Conservation (phyloP, 2,797 vertebrate species). For the Toxotes lorentzi region DNA sequence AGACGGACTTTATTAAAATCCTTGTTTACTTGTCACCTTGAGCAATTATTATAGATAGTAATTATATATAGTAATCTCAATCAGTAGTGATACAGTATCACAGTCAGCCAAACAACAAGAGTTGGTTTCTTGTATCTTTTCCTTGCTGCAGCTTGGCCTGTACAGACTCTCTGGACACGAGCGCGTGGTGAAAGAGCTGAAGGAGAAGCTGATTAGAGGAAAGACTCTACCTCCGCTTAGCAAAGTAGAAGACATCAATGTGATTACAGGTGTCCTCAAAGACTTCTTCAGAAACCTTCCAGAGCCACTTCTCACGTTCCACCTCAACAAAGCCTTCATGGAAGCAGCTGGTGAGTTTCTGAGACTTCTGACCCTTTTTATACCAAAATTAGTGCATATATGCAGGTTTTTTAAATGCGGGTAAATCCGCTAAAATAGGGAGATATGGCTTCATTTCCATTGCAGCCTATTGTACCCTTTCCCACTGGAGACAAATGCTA, state of each 20-base stretch:
- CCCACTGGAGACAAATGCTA: no score
- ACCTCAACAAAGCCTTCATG: slow-evolving; percentile 92
- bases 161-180: slow-evolving; percentile 93
- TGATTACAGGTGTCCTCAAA: slow-evolving; percentile 92
- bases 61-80: slow-evolving; percentile 31
- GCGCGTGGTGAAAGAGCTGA: slow-evolving; percentile 91
- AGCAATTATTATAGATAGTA: slow-evolving; percentile 11
- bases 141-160: slow-evolving; percentile 86
- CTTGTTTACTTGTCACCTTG: slow-evolving; percentile 23
- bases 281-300: slow-evolving; percentile 93
- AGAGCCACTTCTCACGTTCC: slow-evolving; percentile 93
- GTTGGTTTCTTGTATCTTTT: slow-evolving; percentile 21
- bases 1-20: slow-evolving; percentile 40
- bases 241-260: slow-evolving; percentile 93
- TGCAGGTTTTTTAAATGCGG: no score
- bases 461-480: no score
- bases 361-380: not conserved
- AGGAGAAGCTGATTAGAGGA: slow-evolving; percentile 90
- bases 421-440: no score
- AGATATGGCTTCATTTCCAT: no score
- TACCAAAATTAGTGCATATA: no score
- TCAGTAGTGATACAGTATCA: slow-evolving; percentile 23
- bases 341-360: slow-evolving; percentile 89
- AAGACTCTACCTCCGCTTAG: slow-evolving; percentile 89
- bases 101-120: slow-evolving; percentile 21